Conservation (phyloP, 2,797 vertebrate genomes). For the Kryptolebias ocellatus region DNA sequence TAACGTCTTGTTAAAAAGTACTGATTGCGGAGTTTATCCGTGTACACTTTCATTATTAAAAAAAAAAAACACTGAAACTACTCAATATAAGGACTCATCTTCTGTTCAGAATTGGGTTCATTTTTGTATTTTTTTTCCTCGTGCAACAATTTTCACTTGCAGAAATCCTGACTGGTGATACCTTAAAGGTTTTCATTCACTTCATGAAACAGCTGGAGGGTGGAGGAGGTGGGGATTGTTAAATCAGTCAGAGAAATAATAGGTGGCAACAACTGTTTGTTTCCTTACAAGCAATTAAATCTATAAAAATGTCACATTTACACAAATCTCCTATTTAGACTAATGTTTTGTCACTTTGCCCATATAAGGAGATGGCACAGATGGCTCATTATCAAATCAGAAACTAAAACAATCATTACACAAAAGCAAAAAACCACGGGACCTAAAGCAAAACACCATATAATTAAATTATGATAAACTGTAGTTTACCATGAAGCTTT, state of each 20-base stretch:
- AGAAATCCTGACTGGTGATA: neutral
- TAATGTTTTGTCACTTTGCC: neutral
- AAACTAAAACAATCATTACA: neutral
- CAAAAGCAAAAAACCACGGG: neutral
- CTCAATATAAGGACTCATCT: too few species aligned
- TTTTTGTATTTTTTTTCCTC: too few species aligned
- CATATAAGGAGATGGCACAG: neutral
- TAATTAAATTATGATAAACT: too few species aligned
- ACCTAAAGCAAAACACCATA: neutral
- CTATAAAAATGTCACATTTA: neutral
- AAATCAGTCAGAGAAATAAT: neutral
- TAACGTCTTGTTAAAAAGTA: too few species aligned
- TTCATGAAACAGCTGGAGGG: too few species aligned
- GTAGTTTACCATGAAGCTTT: too few species aligned
- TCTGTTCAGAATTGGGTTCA: too few species aligned
- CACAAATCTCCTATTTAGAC: neutral
- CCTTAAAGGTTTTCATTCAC: neutral
- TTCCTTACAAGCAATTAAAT: neutral
- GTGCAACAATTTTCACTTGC: neutral
- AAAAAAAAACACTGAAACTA: too few species aligned
- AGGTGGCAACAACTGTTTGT: neutral
- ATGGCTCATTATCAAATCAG: too few species aligned
- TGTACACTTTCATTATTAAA: too few species aligned
- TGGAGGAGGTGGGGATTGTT: neutral
- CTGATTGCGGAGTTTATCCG: too few species aligned